These are phyloP conservation scores for Hermaeophaga mercurialis DNA, from an alignment of 2,888 invertebrate genomes.

Conservation along the genomic window DNA sequence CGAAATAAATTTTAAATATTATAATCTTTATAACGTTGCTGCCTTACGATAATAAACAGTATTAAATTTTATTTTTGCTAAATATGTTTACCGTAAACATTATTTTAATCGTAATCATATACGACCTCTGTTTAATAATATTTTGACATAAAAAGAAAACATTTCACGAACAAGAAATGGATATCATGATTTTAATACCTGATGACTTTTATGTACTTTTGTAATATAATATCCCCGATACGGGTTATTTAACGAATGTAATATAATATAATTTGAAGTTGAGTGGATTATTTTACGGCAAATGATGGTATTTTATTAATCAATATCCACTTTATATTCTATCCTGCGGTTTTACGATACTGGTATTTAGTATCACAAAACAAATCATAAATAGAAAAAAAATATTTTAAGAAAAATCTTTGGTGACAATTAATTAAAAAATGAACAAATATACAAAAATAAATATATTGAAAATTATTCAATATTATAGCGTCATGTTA, in stretches of 20 bases:
- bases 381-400: too few species aligned
- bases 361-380: not conserved
- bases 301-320: slow-evolving; percentile 25
- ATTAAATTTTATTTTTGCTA: too few species aligned
- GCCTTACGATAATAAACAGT: too few species aligned
- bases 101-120: too few species aligned
- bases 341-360: slow-evolving; percentile 6
- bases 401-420: too few species aligned
- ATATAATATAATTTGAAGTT: slow-evolving; percentile 18
- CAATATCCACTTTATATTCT: slow-evolving; percentile 11
- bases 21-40: too few species aligned
- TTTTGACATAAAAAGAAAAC: not conserved
- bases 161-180: not conserved
- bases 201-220: slow-evolving; percentile 18
- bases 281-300: slow-evolving; percentile 21
- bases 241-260: slow-evolving; percentile 18
- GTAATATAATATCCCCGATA: slow-evolving; percentile 19
- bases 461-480: too few species aligned
- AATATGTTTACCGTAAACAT: too few species aligned
- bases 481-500: too few species aligned
- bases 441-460: too few species aligned
- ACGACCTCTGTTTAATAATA: not conserved
- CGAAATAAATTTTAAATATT: too few species aligned
- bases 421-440: too few species aligned
- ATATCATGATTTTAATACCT: slow-evolving; percentile 11